Evolutionary conservation across 2,888 invertebrate genomes (phyloP).

Genomic region (Xestia xanthographa): DNA sequence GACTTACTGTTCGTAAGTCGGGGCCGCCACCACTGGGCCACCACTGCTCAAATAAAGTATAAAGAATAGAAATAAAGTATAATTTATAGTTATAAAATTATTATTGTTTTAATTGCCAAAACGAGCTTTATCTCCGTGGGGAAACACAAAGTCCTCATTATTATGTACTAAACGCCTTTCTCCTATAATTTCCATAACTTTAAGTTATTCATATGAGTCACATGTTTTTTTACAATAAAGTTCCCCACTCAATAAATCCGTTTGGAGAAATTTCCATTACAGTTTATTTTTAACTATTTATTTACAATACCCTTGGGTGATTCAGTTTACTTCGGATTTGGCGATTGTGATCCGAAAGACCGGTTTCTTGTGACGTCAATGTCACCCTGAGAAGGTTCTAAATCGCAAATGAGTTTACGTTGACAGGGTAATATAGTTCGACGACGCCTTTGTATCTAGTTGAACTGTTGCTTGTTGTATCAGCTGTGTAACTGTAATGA

Average conservation of each 20-base stretch:
- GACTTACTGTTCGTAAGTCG: too few relatives aligned
- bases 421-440: neutral
- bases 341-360: neutral
- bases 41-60: too few relatives aligned
- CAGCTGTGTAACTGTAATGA: neutral
- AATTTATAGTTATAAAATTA: neutral
- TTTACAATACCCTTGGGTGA: constrained; percentile 25
- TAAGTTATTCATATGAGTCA: constrained; percentile 39
- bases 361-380: constrained; percentile 25
- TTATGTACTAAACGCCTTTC: constrained; percentile 37
- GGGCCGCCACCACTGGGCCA: too few relatives aligned
- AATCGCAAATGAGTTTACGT: neutral
- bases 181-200: constrained; percentile 15
- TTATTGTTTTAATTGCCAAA: neutral
- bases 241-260: constrained; percentile 5
- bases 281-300: constrained; percentile 30
- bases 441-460: too few relatives aligned
- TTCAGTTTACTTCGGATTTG: constrained; percentile 5
- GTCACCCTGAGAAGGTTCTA: neutral
- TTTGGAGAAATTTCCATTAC: constrained; percentile 41
- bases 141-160: constrained; percentile 34
- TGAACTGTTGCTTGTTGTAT: too few relatives aligned
- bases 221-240: constrained; percentile 31
- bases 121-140: constrained; percentile 4
- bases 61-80: neutral